phyloP scores from a whole-genome alignment of 2,113 vertebrate species.

The Coryphaenoides rupestris region DNA sequence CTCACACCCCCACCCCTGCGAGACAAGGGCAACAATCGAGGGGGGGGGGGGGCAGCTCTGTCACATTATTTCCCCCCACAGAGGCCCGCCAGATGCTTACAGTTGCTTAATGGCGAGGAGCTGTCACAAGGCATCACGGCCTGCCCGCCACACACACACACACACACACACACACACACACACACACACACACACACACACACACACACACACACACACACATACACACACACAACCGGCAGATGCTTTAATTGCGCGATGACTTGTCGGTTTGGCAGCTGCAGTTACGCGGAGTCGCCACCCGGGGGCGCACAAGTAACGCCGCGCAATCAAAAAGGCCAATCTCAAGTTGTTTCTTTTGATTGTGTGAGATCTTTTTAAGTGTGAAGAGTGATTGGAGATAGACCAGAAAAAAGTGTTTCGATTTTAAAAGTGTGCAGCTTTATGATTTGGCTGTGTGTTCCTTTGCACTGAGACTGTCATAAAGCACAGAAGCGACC shows the following conservation, averaged over 20 bases:
- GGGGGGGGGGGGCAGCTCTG: constrained; percentile 47
- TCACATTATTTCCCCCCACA: constrained; percentile 71
- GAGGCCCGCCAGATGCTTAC: constrained; percentile 74
- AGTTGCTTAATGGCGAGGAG: constrained; percentile 75
- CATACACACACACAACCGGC: constrained; percentile 64
- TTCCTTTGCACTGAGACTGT: constrained; percentile 23
- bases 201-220: no score
- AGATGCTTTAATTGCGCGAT: constrained; percentile 73
- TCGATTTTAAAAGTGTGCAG: no score
- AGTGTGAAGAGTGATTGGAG: neutral
- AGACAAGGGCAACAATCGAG: constrained; percentile 65
- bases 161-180: no score
- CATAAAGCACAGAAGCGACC: constrained; percentile 28
- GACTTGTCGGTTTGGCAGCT: constrained; percentile 68
- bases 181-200: no score
- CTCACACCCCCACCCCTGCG: constrained; percentile 56
- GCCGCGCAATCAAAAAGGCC: constrained; percentile 18
- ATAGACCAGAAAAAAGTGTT: no score
- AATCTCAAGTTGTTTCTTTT: no score
- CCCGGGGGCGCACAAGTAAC: constrained; percentile 69
- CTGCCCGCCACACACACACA: no score
- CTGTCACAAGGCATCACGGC: constrained; percentile 75
- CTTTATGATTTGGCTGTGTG: constrained; percentile 33
- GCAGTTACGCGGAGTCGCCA: constrained; percentile 66
- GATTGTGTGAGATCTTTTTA: neutral